Evolutionary conservation across 1,140 invertebrate species (phyloP).

Genomic region (Lordiphosa mommai): DNA sequence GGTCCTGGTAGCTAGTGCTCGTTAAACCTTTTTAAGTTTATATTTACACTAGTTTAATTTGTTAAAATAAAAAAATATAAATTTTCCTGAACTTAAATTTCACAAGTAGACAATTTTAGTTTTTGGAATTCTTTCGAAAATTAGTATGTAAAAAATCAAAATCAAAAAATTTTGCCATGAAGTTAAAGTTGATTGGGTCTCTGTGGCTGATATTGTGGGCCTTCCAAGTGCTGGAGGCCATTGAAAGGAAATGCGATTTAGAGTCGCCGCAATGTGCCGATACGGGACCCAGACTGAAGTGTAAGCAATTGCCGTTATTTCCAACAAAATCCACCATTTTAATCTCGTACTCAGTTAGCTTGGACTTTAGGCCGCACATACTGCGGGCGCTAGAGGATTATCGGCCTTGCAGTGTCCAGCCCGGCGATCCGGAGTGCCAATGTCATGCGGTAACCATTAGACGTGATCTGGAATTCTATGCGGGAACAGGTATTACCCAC

Average conservation of each 20-base stretch:
- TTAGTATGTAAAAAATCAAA: too few species aligned
- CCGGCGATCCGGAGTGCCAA: conserved; percentile 80
- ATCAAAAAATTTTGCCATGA: too few species aligned
- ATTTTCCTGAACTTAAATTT: neutral
- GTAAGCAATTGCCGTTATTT: neutral
- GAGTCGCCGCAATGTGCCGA: too few species aligned
- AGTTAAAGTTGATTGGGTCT: too few species aligned
- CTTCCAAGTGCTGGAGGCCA: too few species aligned
- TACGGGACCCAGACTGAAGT: too few species aligned
- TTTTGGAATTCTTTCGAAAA: neutral
- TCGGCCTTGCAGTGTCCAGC: conserved; percentile 14
- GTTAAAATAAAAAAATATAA: too few species aligned
- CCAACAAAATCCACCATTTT: neutral
- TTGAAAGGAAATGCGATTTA: too few species aligned
- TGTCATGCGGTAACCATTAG: conserved; percentile 85
- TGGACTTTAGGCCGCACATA: conserved; percentile 60
- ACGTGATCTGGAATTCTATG: conserved; percentile 86
- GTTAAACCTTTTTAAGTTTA: too few species aligned
- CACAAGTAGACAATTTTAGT: neutral
- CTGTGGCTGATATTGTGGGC: too few species aligned
- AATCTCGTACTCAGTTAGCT: neutral
- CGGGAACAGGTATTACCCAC: conserved; percentile 83
- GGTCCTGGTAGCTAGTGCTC: too few species aligned
- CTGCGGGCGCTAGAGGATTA: conserved; percentile 29
- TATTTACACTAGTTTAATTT: too few species aligned